Evolutionary conservation across 2,797 vertebrate species (phyloP).

Genomic region (Typhlichthys subterraneus): DNA sequence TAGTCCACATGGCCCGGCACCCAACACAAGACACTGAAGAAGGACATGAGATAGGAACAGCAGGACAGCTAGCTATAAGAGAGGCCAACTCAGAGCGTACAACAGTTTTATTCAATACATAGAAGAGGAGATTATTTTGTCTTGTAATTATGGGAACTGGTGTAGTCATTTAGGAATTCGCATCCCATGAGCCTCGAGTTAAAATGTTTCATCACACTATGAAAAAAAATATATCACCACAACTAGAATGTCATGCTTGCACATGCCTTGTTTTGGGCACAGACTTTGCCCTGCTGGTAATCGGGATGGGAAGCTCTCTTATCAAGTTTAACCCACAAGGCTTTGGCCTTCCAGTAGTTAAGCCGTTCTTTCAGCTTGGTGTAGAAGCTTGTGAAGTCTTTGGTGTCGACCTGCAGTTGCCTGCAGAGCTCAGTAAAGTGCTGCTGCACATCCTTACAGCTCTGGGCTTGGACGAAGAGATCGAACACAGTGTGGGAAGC

Average conservation of each 20-base stretch:
- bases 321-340: constrained; percentile 90
- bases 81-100: neutral
- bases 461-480: constrained; percentile 81
- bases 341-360: constrained; percentile 95
- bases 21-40: constrained; percentile 88
- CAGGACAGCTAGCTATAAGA: neutral
- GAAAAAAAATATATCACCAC: neutral
- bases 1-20: constrained; percentile 91
- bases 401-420: constrained; percentile 76
- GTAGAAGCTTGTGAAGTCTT: constrained; percentile 80
- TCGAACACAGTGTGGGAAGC: constrained; percentile 84
- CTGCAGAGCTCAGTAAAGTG: constrained; percentile 82
- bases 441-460: constrained; percentile 80
- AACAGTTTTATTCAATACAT: neutral
- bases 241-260: no score
- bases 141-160: no score
- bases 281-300: constrained; percentile 86
- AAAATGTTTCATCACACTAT: neutral
- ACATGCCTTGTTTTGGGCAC: constrained; percentile 84
- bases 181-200: no score
- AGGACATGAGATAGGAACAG: neutral
- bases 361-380: constrained; percentile 83
- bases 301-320: constrained; percentile 83
- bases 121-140: no score
- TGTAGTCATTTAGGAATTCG: no score